Evolutionary conservation across 2,113 vertebrate genomes (phyloP).

Genomic region (Eublepharis macularius): DNA sequence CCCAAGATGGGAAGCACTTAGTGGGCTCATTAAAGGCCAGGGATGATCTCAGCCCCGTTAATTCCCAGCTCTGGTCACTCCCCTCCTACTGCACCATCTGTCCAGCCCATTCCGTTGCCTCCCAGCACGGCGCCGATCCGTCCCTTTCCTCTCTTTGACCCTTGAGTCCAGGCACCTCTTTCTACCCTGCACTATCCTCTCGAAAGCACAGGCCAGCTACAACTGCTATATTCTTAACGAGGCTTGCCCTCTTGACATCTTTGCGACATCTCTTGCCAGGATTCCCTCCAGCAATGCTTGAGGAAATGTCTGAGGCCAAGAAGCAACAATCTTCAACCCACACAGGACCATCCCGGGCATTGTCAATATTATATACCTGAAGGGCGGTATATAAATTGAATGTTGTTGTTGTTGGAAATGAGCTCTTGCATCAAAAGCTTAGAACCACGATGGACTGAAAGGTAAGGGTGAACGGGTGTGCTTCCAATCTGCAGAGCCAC

Average conservation of each 20-base stretch:
- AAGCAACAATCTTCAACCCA: neutral
- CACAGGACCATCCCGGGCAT: neutral
- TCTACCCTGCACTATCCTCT: neutral
- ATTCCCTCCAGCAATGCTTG: neutral
- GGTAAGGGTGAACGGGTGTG: too few species aligned
- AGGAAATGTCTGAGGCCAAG: too few species aligned
- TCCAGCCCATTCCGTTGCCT: neutral
- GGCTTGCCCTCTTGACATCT: too few species aligned
- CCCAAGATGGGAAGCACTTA: constrained; percentile 55
- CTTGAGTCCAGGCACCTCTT: neutral
- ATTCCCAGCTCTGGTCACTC: neutral
- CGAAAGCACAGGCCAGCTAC: neutral
- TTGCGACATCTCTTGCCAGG: neutral
- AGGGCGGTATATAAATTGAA: too few species aligned
- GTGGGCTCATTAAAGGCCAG: constrained; percentile 54
- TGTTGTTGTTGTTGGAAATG: too few species aligned
- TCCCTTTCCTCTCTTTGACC: neutral
- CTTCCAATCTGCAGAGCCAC: neutral
- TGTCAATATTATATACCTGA: neutral
- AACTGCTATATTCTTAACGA: neutral
- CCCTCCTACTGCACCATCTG: constrained; percentile 16
- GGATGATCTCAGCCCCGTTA: constrained; percentile 55
- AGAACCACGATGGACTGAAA: neutral
- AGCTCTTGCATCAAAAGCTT: too few species aligned
- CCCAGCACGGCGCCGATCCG: neutral